Conservation (phyloP, 2,888 invertebrate genomes). For the Anorthoa munda region DNA sequence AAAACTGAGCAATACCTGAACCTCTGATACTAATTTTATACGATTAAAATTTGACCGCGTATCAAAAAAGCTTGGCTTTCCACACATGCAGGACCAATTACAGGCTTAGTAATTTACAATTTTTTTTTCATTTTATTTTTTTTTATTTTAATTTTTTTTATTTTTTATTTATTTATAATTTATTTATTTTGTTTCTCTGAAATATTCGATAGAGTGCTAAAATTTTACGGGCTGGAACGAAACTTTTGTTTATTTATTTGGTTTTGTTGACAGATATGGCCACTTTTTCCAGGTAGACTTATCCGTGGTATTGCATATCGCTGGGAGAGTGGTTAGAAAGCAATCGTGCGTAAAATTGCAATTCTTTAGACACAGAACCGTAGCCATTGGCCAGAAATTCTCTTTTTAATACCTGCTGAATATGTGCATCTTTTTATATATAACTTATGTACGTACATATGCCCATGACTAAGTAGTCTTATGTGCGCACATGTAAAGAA, state of each 20-base stretch:
- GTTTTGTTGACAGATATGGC: background rate
- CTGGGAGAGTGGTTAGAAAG: background rate
- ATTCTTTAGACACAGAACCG: background rate
- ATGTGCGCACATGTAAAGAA: background rate
- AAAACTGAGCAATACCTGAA: no score
- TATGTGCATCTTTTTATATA: slow-evolving; percentile 21
- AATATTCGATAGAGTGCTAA: background rate
- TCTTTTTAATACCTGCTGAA: slow-evolving; percentile 10
- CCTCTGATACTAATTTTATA: background rate
- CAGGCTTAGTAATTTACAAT: background rate
- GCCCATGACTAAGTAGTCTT: slow-evolving; percentile 1
- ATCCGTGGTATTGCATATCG: background rate
- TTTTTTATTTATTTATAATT: no score
- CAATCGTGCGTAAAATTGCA: slow-evolving; percentile 49
- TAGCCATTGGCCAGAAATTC: slow-evolving; percentile 36
- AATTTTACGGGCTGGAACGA: slow-evolving; percentile 6
- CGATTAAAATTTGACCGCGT: background rate
- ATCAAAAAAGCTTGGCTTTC: background rate
- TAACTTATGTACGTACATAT: slow-evolving; percentile 4
- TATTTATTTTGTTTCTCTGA: no score
- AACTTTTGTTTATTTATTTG: background rate
- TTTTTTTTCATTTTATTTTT: no score
- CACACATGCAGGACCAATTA: background rate
- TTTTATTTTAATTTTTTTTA: no score
- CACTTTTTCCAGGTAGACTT: background rate